phyloP scores from a whole-genome alignment of 2,797 vertebrate genomes.

The Bovichtus diacanthus region DNA sequence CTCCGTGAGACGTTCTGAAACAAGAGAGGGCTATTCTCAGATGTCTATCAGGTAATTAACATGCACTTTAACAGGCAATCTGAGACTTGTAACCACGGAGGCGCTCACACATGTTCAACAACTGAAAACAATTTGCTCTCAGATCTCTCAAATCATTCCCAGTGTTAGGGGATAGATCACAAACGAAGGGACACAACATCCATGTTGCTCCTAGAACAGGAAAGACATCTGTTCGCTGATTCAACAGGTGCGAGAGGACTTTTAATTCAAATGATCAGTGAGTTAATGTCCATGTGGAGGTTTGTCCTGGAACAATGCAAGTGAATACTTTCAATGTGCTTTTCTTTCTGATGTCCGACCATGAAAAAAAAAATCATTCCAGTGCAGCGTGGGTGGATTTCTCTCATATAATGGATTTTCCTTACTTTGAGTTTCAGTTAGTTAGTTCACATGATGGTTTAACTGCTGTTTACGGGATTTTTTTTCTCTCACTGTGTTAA shows the following conservation, averaged over 20 bases:
- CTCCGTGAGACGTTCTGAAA: slow-evolving; percentile 90
- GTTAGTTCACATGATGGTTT: not conserved
- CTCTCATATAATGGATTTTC: slow-evolving; percentile 12
- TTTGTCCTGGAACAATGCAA: not conserved
- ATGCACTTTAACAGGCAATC: slow-evolving; percentile 27
- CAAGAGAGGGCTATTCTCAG: slow-evolving; percentile 38
- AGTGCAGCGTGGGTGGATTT: slow-evolving; percentile 6
- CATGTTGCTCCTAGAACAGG: not conserved
- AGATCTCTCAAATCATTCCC: slow-evolving; percentile 18
- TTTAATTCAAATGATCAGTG: slow-evolving; percentile 9
- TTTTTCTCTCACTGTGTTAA: not conserved
- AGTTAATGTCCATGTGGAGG: not conserved
- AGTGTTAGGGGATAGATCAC: not conserved
- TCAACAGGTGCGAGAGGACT: not conserved
- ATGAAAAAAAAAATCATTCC: slow-evolving; percentile 7
- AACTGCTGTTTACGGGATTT: slow-evolving; percentile 2
- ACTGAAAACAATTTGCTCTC: slow-evolving; percentile 27
- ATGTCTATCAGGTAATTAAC: slow-evolving; percentile 34
- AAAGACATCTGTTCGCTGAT: not conserved
- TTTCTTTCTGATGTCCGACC: slow-evolving; percentile 17
- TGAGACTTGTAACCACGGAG: slow-evolving; percentile 17
- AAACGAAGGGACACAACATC: not conserved
- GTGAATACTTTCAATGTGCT: slow-evolving; percentile 8
- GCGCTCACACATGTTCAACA: slow-evolving; percentile 21
- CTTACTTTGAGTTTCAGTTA: not conserved